Evolutionary conservation across 2,888 invertebrate genomes (phyloP).

Genomic region (Nomada flava): DNA sequence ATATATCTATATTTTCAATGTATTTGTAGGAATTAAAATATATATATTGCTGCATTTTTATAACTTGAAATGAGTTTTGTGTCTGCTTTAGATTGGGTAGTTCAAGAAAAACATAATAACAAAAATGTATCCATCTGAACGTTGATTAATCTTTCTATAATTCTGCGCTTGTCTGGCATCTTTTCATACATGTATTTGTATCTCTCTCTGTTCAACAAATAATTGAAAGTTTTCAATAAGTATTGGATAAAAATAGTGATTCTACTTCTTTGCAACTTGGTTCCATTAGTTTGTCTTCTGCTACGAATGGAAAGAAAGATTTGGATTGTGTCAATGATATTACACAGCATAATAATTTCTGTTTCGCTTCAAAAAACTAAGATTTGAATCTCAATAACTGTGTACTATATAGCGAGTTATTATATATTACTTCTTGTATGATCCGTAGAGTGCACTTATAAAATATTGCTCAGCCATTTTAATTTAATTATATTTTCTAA

Average conservation of each 20-base stretch:
- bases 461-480: no score
- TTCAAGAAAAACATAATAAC: not conserved
- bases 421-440: no score
- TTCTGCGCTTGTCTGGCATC: not conserved
- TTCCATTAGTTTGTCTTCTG: no score
- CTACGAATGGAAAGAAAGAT: no score
- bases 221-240: not conserved
- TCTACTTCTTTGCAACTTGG: not conserved
- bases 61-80: not conserved
- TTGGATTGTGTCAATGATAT: not conserved
- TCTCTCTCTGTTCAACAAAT: not conserved
- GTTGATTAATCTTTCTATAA: not conserved
- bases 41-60: not conserved
- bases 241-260: not conserved
- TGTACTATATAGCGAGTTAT: not conserved
- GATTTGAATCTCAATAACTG: not conserved
- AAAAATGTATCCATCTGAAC: not conserved
- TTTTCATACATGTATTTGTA: not conserved
- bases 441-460: no score
- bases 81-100: not conserved
- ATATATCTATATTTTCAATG: not conserved
- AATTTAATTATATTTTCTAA: no score
- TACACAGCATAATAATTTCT: not conserved
- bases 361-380: not conserved
- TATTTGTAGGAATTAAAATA: not conserved